Conservation (phyloP, 2,113 vertebrate species). For the Rhodinocichla rosea region DNA sequence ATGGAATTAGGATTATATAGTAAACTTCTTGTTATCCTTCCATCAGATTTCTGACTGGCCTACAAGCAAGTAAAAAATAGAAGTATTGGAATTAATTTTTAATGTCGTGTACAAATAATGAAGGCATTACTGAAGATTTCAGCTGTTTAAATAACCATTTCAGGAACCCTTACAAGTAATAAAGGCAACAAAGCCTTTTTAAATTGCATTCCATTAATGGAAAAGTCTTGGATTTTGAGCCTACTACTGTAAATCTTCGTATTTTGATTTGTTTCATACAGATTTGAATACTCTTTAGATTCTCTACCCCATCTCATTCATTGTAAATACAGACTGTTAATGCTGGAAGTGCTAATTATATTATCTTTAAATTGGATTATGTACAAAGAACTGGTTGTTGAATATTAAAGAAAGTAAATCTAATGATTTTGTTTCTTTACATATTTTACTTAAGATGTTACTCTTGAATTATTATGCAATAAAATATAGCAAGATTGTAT, state of each 20-base stretch:
- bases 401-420: constrained; percentile 79
- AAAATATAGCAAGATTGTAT: constrained; percentile 56
- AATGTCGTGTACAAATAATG: constrained; percentile 63
- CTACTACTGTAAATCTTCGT: constrained; percentile 59
- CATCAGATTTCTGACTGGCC: constrained; percentile 62
- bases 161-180: constrained; percentile 67
- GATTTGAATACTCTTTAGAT: constrained; percentile 65
- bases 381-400: constrained; percentile 76
- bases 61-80: constrained; percentile 52
- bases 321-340: constrained; percentile 76
- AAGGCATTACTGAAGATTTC: constrained; percentile 67
- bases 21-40: constrained; percentile 69
- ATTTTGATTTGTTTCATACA: constrained; percentile 67
- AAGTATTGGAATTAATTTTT: constrained; percentile 64
- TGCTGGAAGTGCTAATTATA: constrained; percentile 76
- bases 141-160: constrained; percentile 65
- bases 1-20: constrained; percentile 71
- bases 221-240: constrained; percentile 66
- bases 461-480: constrained; percentile 66
- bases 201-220: constrained; percentile 52
- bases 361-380: constrained; percentile 81
- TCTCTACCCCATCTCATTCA: constrained; percentile 2
- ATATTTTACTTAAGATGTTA: constrained; percentile 61
- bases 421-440: constrained; percentile 68
- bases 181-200: constrained; percentile 64